Conservation (phyloP, 2,797 vertebrate species). For the Rhynchonycteris naso region DNA sequence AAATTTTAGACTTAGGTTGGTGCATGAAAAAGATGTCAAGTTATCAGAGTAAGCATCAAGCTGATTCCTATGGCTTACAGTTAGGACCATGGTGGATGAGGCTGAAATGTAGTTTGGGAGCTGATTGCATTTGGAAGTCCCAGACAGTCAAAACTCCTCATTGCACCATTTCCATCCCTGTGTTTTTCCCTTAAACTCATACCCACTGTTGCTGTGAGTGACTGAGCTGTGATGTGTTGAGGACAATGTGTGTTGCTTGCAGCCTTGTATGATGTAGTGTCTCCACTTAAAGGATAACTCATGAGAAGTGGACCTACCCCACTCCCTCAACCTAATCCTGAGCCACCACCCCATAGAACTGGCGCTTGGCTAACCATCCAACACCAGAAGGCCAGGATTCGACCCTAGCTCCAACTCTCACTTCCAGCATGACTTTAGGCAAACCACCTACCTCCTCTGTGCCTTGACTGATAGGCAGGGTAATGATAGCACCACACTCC, state of each 20-base stretch:
- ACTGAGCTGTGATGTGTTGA: background rate
- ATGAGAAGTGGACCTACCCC: background rate
- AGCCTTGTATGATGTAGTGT: background rate
- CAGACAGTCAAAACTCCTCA: background rate
- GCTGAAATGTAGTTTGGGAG: background rate
- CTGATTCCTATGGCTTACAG: background rate
- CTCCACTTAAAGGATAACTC: background rate
- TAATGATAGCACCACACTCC: background rate
- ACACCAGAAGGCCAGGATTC: background rate
- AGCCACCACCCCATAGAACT: background rate
- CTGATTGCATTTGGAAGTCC: background rate
- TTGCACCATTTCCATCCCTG: background rate
- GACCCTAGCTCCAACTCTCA: background rate
- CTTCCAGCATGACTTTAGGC: background rate
- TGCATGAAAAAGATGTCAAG: accelerated
- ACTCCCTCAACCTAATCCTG: background rate
- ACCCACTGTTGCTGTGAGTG: background rate
- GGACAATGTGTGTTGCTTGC: background rate
- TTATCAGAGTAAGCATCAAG: too few species aligned
- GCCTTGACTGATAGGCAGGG: background rate
- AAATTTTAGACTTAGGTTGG: background rate
- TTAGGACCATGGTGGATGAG: background rate
- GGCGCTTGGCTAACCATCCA: background rate
- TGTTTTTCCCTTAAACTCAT: background rate
- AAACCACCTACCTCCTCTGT: background rate